Evolutionary conservation across 1,140 invertebrate species (phyloP).

Genomic region (Atopsyche davidsoni): DNA sequence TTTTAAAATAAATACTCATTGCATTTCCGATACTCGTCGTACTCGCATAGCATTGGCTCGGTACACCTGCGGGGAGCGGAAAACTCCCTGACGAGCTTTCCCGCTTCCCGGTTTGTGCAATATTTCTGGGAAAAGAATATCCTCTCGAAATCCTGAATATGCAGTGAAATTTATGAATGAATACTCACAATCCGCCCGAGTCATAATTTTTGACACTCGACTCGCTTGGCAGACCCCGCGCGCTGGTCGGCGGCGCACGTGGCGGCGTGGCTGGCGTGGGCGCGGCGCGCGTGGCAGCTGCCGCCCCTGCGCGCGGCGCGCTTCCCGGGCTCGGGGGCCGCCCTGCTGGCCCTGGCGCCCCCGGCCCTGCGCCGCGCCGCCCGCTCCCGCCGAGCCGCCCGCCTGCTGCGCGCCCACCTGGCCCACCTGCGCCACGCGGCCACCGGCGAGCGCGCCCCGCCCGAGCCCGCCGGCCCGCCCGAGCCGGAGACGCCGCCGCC

Average conservation of each 20-base stretch:
- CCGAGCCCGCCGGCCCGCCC: background rate
- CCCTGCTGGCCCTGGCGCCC: conserved; percentile 12
- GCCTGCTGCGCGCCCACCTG: conserved; percentile 20
- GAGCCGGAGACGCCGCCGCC: conserved; percentile 12
- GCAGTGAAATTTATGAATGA: no score
- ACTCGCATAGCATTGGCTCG: no score
- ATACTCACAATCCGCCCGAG: no score
- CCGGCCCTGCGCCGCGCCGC: conserved; percentile 6
- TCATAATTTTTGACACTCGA: no score
- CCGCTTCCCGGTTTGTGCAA: no score
- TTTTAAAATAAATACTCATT: no score
- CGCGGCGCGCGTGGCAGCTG: conserved; percentile 22
- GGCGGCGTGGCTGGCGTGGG: conserved; percentile 20
- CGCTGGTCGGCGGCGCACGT: conserved; percentile 22
- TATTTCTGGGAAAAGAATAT: no score
- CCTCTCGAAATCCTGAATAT: no score
- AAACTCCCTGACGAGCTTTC: no score
- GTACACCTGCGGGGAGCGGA: no score
- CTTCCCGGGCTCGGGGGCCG: conserved; percentile 15
- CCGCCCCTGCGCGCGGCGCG: conserved; percentile 5
- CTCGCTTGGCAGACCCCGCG: conserved; percentile 14
- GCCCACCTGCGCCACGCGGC: conserved; percentile 16
- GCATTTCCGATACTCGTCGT: no score
- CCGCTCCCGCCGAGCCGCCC: conserved; percentile 15
- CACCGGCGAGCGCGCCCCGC: conserved; percentile 14